Percentiles rank a stretch among this genome's conserved stretches.
Evolutionary conservation across 2,113 vertebrate species (phyloP).

Genomic region (Anas platyrhynchos): DNA sequence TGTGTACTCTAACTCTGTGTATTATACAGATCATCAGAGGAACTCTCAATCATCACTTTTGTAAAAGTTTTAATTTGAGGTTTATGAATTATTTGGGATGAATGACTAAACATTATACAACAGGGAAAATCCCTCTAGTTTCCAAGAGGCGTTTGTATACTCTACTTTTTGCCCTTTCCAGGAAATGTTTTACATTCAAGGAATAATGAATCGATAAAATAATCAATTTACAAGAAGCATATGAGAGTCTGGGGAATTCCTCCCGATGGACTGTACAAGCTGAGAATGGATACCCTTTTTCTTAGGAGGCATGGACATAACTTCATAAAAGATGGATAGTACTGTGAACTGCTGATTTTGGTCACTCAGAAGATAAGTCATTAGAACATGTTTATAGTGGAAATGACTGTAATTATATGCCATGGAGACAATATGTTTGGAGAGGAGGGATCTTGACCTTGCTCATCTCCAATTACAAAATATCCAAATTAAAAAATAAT

Average conservation of each 20-base stretch:
- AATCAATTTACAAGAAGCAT: background rate
- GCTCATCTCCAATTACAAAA: background rate
- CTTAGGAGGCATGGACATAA: background rate
- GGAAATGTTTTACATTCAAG: background rate
- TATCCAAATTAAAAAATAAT: background rate
- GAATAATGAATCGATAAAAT: background rate
- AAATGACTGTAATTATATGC: background rate
- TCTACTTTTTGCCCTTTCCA: background rate
- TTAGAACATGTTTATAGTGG: background rate
- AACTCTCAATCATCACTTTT: background rate
- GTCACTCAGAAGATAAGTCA: background rate
- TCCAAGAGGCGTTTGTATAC: background rate
- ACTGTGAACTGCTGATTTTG: background rate
- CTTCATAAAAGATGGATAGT: background rate
- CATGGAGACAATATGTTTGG: background rate
- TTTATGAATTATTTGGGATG: background rate
- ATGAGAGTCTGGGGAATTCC: background rate
- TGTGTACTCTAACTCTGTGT: background rate
- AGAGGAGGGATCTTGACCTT: background rate
- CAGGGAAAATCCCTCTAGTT: background rate
- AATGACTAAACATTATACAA: background rate
- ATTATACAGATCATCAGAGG: background rate
- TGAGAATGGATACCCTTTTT: background rate
- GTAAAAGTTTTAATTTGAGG: background rate
- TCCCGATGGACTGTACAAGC: background rate